A percentile compares a stretch with the other conserved stretches of the same genome.
Conservation (phyloP, 2,113 vertebrate species). For the Lepidothrix coronata region DNA sequence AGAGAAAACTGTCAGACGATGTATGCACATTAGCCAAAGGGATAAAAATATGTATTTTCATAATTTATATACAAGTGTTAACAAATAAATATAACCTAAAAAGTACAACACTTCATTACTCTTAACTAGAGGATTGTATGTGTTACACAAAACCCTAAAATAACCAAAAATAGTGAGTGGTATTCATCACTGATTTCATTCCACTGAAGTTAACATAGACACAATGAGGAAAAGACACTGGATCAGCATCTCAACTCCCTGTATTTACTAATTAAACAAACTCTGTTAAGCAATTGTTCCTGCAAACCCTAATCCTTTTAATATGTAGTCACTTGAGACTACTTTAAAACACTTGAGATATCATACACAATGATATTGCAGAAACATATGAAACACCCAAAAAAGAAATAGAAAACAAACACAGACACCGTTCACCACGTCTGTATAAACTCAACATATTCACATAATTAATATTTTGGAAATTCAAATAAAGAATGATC, state of each 20-base stretch:
- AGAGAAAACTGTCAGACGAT: not conserved
- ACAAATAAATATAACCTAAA: not conserved
- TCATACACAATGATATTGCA: not conserved
- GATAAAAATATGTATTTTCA: not conserved
- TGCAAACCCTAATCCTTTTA: not conserved
- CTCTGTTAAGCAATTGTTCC: not conserved
- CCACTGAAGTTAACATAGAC: not conserved
- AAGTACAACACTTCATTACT: not conserved
- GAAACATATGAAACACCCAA: not conserved
- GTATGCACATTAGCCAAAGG: not conserved
- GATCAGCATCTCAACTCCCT: not conserved
- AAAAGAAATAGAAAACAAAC: not conserved
- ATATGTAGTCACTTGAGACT: not conserved
- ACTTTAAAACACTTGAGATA: not conserved
- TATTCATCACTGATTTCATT: not conserved
- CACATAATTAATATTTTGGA: not conserved
- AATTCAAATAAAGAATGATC: not conserved
- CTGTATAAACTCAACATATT: not conserved
- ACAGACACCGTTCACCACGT: not conserved
- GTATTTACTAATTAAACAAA: not conserved
- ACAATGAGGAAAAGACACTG: not conserved
- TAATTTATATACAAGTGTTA: not conserved
- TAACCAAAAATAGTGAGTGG: not conserved
- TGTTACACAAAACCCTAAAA: not conserved
- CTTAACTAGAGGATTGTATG: not conserved